Conservation (phyloP, 2,113 vertebrate species). For the Grantiella picta region DNA sequence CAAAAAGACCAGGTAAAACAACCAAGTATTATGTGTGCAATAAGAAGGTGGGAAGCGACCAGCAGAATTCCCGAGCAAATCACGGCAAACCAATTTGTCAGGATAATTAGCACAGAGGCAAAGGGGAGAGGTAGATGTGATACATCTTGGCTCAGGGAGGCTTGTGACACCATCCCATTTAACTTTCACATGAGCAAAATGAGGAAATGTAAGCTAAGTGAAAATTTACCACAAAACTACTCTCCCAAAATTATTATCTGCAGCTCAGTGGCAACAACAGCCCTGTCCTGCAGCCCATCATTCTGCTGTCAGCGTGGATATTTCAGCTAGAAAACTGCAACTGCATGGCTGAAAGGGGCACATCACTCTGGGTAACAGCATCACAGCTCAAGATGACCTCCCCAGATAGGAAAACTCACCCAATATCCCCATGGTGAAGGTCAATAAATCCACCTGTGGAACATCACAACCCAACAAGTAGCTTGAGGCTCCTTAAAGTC, state of each 20-base stretch:
- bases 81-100: neutral
- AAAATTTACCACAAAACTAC: neutral
- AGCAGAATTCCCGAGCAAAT: neutral
- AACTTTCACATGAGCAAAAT: neutral
- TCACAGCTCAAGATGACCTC: neutral
- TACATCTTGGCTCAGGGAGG: neutral
- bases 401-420: neutral
- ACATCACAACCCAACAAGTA: neutral
- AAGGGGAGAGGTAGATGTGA: neutral
- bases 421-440: neutral
- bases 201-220: neutral
- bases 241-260: neutral
- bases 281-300: neutral
- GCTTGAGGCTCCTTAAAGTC: neutral
- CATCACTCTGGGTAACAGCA: neutral
- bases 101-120: neutral
- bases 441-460: neutral
- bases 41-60: neutral
- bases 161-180: neutral
- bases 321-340: neutral
- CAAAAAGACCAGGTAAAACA: neutral
- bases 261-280: neutral
- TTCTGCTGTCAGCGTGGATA: neutral
- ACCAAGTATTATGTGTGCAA: accelerated
- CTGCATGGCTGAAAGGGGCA: neutral